Evolutionary conservation across 2,797 vertebrate species (phyloP), one percentile per base, ranked within the genome.

Genomic region (Heterohyrax brucei): DNA sequence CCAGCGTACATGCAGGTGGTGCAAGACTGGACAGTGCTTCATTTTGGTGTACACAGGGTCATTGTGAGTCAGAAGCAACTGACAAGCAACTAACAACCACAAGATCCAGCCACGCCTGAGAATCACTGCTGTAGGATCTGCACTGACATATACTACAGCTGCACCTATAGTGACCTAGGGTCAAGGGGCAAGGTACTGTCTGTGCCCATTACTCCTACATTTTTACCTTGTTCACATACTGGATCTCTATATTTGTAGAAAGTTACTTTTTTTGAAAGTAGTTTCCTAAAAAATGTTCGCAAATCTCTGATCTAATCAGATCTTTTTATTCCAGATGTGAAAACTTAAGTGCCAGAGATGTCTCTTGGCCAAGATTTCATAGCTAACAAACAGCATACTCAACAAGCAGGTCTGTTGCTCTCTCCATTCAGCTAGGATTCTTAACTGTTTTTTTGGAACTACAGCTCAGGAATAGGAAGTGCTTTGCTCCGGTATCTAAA

Each of bases 261-360:
- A 33, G 30, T n/a, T 18, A 70, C 33, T 39, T 39, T 39, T 39
- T 39, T 39, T 39, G 39, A 39, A 39, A 39, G 39, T 16, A n/a
- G 30, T n/a, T 68, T 13, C 10, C 22, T 81, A 61, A 56, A 79
- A 90, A 83, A 44, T 12, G 4, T 50, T 78, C 68, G 30, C n/a
- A 95, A 85, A 50, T 30, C 22, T 87, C 56, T 44, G 10, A 44
- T 64, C 50, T 85, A 73, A 85, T 92, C 62, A 30, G 89, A 14
- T 78, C n/a, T 75, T 46, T 56, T 91, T 89, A 87, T 83, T 33
- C 50, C 76, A 86, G 76, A 92, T 85, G 66, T 80, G 68, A 93
- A 92, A 77, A 80, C 26, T 64, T 66, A 73, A 78, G 62, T 86
- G 4, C 12, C 33, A 84, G 56, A 94, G 50, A 84, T 48, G 61